Evolutionary conservation across 2,797 vertebrate species (phyloP), one percentile per base, ranked within the genome.

Genomic region (Eulemur mongoz): DNA sequence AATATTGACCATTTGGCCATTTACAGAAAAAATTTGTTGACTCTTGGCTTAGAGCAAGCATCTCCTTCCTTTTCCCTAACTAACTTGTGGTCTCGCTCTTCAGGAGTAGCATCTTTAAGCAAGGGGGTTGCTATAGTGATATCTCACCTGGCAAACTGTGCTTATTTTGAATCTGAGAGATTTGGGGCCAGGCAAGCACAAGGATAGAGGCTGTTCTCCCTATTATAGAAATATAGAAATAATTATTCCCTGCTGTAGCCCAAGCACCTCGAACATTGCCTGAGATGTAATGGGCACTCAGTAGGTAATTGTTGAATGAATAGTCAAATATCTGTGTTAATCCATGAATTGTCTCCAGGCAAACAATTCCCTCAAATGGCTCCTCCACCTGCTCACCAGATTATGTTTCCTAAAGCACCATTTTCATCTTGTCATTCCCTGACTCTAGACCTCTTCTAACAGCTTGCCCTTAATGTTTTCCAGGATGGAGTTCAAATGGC

Each of bases 111-210:
- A 20, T 38, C 30, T 48, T 61, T 61, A 45, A 48, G 30, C 38
- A 48, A 63, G 72, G 73, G 35, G 52, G 27, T 20, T 25, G 35
- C 32, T 35, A 3, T 30, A n/a, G 57, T 48, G 73, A 50, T 83
- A 85, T 83, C 52, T 35, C 40, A 25, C 10, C 12, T 52, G 38
- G 50, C 18, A 87, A 73, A 25, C 22, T 27, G 78, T 73, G 32
- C 43, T 83, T 67, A 65, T 91, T 95, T 91, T 81, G 92, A 90
- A 63, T 75, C 61, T 73, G 32, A 79, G 57, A 78, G 43, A 50
- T 65, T 32, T 78, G 69, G 75, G 30, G 20, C 35, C 27, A 65
- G 20, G 15, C 2, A 15, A 88, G 10, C 22, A 10, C 50, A 65
- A 54, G 78, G 17, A 65, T 23, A 63, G 27, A 87, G 65, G 27